phyloP scores from a whole-genome alignment of 2,113 vertebrate genomes.

The Pyxicephalus adspersus region DNA sequence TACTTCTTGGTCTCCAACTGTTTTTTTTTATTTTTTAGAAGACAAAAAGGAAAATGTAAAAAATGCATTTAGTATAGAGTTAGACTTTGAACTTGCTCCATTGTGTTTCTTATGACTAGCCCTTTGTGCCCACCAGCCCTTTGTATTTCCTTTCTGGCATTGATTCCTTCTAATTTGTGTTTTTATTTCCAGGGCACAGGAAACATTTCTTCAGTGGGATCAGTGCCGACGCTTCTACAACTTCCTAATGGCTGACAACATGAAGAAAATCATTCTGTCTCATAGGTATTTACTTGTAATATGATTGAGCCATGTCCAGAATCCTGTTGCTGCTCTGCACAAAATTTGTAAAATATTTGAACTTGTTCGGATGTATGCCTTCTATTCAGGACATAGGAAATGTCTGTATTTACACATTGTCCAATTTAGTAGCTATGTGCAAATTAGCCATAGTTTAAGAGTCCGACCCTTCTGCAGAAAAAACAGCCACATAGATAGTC shows the following conservation, averaged over 20 bases:
- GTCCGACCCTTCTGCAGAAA: no score
- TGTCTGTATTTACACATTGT: no score
- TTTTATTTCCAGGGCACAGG: slow-evolving; percentile 84
- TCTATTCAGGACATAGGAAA: no score
- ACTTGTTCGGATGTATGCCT: not conserved
- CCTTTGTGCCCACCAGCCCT: not conserved
- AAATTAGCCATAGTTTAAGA: no score
- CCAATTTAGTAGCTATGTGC: no score
- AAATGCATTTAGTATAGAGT: no score
- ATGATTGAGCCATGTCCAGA: not conserved
- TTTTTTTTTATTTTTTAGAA: no score
- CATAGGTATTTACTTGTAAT: slow-evolving; percentile 81
- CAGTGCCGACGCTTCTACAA: slow-evolving; percentile 97
- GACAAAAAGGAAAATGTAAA: no score
- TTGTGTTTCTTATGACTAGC: not conserved
- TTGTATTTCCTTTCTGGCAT: slow-evolving; percentile 9
- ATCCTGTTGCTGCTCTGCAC: not conserved
- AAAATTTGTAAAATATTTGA: not conserved
- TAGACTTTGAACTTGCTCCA: not conserved
- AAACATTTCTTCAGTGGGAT: slow-evolving; percentile 98
- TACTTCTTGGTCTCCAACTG: no score
- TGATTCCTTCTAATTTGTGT: slow-evolving; percentile 7
- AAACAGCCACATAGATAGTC: no score
- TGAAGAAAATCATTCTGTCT: slow-evolving; percentile 98
- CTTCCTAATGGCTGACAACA: slow-evolving; percentile 99